These are phyloP conservation scores for Stratiolaelaps scimitus DNA, from an alignment of 1,140 invertebrate genomes.

Conservation along the genomic window DNA sequence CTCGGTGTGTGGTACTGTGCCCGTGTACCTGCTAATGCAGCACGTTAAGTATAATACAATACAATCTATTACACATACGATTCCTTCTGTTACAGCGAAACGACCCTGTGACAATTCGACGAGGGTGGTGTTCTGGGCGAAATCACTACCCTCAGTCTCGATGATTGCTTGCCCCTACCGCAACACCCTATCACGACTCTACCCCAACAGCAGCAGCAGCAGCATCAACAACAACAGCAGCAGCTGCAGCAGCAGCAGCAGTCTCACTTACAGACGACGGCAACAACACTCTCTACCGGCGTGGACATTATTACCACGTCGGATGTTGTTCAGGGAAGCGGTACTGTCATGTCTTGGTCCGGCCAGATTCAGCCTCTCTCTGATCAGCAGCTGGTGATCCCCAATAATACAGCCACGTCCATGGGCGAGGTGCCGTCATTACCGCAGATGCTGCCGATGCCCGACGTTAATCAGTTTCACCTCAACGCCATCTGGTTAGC, in stretches of 20 bases:
- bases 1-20: too few species aligned
- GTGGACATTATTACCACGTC: too few species aligned
- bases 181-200: not conserved
- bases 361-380: too few species aligned
- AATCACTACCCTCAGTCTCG: not conserved
- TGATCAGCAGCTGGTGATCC: too few species aligned
- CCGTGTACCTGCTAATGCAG: too few species aligned
- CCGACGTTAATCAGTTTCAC: slow-evolving; percentile 19
- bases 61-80: too few species aligned
- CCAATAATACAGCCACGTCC: too few species aligned
- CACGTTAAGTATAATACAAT: too few species aligned
- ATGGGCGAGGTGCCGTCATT: not conserved
- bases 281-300: too few species aligned
- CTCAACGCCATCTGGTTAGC: slow-evolving; percentile 8
- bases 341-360: too few species aligned
- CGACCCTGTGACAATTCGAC: slow-evolving; percentile 23
- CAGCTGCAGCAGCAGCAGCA: slow-evolving; percentile 1
- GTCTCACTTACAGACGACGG: not conserved
- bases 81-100: not conserved
- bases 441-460: not conserved
- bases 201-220: slow-evolving; percentile 1
- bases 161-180: slow-evolving; percentile 4
- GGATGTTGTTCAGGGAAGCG: too few species aligned
- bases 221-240: not conserved
- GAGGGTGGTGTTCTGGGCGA: slow-evolving; percentile 21